Evolutionary conservation across 2,113 vertebrate species (phyloP).

Genomic region (Oceanites oceanicus): DNA sequence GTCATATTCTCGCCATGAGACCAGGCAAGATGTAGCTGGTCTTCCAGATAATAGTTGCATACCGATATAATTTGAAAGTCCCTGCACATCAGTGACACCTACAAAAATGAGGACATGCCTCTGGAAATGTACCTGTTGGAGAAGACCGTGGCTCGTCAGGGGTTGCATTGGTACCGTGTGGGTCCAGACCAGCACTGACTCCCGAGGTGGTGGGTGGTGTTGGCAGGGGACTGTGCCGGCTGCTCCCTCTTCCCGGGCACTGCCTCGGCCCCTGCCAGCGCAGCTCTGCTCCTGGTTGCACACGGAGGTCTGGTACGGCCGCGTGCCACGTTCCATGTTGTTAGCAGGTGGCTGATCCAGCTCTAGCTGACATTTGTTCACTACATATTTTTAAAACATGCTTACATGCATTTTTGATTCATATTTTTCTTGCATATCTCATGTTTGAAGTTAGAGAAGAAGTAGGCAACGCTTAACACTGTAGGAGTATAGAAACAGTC

Average conservation of each 20-base stretch:
- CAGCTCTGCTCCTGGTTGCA: neutral
- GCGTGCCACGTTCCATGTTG: accelerated
- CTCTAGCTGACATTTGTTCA: neutral
- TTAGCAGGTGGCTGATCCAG: accelerated
- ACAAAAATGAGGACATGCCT: too few relatives aligned
- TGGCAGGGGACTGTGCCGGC: neutral
- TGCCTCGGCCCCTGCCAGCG: accelerated
- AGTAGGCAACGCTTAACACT: neutral
- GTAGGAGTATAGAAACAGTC: neutral
- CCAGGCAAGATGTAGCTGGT: neutral
- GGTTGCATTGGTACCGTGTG: accelerated
- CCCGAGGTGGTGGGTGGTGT: too few relatives aligned
- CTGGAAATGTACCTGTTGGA: neutral
- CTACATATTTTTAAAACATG: neutral
- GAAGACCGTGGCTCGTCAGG: neutral
- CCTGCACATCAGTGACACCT: neutral
- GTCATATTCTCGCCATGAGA: neutral
- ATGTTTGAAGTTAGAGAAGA: neutral
- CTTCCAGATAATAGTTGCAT: neutral
- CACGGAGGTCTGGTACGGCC: accelerated
- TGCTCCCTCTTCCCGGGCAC: neutral
- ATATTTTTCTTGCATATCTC: neutral
- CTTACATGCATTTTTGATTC: neutral
- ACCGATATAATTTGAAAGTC: neutral
- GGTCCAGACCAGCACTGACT: neutral